Evolutionary conservation across 2,797 vertebrate species (phyloP), one percentile per base, ranked within the genome.

Genomic region (Silurus aristotelis): DNA sequence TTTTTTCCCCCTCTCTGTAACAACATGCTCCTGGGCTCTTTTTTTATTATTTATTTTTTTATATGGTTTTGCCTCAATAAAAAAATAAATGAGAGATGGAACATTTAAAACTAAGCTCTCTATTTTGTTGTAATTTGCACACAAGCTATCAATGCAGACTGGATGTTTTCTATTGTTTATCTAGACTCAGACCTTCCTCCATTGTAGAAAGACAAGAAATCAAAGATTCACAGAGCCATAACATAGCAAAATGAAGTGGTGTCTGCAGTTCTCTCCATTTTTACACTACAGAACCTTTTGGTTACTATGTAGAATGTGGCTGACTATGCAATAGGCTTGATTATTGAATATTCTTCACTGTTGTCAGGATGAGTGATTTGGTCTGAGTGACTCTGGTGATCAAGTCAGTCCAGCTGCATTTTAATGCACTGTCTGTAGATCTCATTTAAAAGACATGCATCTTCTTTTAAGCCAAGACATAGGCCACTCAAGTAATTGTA

Each of bases 381-480:
- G 76, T 79, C 66, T 79, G 60, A 82, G 17, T 67, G 48, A 81
- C 27, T 75, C 6, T 82, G 46, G 64, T 25, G 83, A 82, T 87
- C 48, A 79, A 25, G 22, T 84, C 61, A 77, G 82, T 64, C 60
- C 25, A 61, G 27, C 60, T 43, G 31, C 60, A 83, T 72, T 84
- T 48, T 89, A 89, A 68, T 91, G 89, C 83, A 82, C 67, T 86
- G 20, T 75, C 46, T 43, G 22, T 63, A 83, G 90, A 90, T 88
- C 85, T 89, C 27, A 38, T 84, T 48, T 68, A 88, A 89, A 71
- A 89, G 67, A 89, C 87, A 76, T 78, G 48, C 68, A 82, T 75
- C 71, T 66, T 71, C 64, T 83, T 87, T 67, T 90, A 91, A 93
- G 90, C 87, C 85, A 87, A 93, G 89, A 90, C n/a, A 80, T 20